Conservation (phyloP, 2,888 invertebrate genomes). For the Noctua pronuba region DNA sequence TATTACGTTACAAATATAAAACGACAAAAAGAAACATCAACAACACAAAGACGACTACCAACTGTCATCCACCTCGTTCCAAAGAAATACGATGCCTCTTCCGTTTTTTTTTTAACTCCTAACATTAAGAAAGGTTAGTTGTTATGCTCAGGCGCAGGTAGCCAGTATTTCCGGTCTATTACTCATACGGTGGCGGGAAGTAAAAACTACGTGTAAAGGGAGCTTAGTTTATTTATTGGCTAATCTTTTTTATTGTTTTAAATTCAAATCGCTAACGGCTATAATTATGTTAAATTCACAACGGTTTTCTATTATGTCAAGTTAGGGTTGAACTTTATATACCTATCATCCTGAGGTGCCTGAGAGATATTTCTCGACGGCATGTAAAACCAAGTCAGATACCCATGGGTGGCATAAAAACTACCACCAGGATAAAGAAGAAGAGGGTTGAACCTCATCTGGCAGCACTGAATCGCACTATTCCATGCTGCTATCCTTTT, state of each 20-base stretch:
- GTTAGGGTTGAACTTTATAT: no score
- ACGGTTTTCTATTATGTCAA: background rate
- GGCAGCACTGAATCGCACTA: background rate
- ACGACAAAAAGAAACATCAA: conserved; percentile 16
- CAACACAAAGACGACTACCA: conserved; percentile 23
- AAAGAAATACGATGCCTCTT: conserved; percentile 55
- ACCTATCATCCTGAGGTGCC: no score
- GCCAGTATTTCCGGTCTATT: conserved; percentile 73
- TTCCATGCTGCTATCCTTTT: background rate
- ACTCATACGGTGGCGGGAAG: conserved; percentile 62
- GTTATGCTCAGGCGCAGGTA: conserved; percentile 72
- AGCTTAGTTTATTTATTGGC: conserved; percentile 35
- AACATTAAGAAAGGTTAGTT: conserved; percentile 63
- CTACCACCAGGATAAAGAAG: no score
- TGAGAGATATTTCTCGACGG: no score
- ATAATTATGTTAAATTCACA: background rate
- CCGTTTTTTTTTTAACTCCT: conserved; percentile 47
- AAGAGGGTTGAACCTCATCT: background rate
- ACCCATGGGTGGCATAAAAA: no score
- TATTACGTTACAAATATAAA: conserved; percentile 20
- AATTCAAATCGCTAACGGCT: conserved; percentile 20
- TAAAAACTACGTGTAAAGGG: conserved; percentile 55
- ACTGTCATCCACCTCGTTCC: conserved; percentile 35
- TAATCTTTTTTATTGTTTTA: conserved; percentile 33
- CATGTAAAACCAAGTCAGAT: no score